phyloP scores from a whole-genome alignment of 2,113 vertebrate genomes.

The Neotragus moschatus region DNA sequence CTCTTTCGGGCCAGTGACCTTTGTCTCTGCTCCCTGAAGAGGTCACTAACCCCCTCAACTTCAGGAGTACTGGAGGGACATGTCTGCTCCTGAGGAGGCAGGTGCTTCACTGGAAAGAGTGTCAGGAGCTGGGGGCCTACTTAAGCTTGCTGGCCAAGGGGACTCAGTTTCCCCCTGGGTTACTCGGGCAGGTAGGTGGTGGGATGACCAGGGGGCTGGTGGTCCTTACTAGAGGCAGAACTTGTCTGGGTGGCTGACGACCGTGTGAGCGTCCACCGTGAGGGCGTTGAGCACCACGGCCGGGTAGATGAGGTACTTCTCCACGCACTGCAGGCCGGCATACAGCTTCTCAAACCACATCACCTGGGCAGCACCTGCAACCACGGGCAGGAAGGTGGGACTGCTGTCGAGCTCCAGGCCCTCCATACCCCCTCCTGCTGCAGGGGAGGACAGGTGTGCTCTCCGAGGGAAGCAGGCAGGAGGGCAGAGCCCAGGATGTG shows the following conservation, averaged over 20 bases:
- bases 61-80: too few relatives aligned
- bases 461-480: not conserved
- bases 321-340: constrained; percentile 90
- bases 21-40: not conserved
- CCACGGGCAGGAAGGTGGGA: rapidly evolving
- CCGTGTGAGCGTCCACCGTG: constrained; percentile 86
- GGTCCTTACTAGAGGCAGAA: constrained; percentile 88
- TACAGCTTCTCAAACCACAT: constrained; percentile 96
- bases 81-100: not conserved
- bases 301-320: constrained; percentile 92
- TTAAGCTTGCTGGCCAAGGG: not conserved
- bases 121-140: not conserved
- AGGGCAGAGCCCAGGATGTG: too few relatives aligned
- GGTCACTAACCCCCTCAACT: not conserved
- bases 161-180: not conserved
- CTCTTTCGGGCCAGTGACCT: not conserved
- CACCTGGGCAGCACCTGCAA: constrained; percentile 89
- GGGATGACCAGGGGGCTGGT: rapidly evolving
- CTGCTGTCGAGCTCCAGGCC: not conserved
- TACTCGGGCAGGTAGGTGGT: rapidly evolving
- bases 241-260: constrained; percentile 86
- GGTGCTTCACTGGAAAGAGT: not conserved
- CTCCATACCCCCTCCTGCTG: too few relatives aligned
- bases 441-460: rapidly evolving
- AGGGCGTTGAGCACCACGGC: constrained; percentile 92